phyloP scores from a whole-genome alignment of 2,113 vertebrate genomes.

The Serilophus lunatus region DNA sequence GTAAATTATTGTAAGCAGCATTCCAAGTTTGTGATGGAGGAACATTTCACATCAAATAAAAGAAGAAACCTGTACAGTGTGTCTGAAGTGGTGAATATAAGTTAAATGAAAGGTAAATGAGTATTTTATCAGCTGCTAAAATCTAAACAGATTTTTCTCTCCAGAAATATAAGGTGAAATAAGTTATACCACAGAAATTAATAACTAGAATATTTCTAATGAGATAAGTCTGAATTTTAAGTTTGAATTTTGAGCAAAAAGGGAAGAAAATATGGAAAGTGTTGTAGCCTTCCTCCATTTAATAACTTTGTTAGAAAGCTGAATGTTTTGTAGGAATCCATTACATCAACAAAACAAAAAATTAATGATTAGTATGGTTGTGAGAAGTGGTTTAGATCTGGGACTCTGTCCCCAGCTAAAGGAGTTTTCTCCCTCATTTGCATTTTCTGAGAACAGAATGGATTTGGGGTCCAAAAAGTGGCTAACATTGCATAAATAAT shows the following conservation, averaged over 20 bases:
- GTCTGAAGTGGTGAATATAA: slow-evolving; percentile 27
- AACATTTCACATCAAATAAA: slow-evolving; percentile 31
- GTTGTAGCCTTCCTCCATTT: slow-evolving; percentile 43
- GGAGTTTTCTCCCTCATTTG: slow-evolving; percentile 64
- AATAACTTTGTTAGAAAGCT: slow-evolving; percentile 66
- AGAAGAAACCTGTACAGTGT: background rate
- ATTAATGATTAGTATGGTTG: slow-evolving; percentile 60
- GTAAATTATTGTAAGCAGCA: slow-evolving; percentile 63
- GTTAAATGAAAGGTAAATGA: slow-evolving; percentile 51
- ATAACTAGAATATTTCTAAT: slow-evolving; percentile 14
- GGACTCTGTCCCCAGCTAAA: slow-evolving; percentile 63
- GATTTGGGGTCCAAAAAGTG: slow-evolving; percentile 75
- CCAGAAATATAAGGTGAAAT: background rate
- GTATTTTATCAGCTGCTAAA: slow-evolving; percentile 28
- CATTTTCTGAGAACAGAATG: slow-evolving; percentile 68
- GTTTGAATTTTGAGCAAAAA: slow-evolving; percentile 32
- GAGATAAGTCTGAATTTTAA: slow-evolving; percentile 6
- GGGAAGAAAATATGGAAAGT: slow-evolving; percentile 15
- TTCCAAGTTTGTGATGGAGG: slow-evolving; percentile 48
- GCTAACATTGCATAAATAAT: slow-evolving; percentile 82
- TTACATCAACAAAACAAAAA: slow-evolving; percentile 49
- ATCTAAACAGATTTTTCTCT: slow-evolving; percentile 7
- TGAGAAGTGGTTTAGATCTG: slow-evolving; percentile 42
- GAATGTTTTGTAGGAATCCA: slow-evolving; percentile 66
- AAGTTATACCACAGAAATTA: slow-evolving; percentile 20